These are phyloP conservation scores for Platycheirus rosarum DNA, from an alignment of 2,888 invertebrate species.

Conservation along the genomic window DNA sequence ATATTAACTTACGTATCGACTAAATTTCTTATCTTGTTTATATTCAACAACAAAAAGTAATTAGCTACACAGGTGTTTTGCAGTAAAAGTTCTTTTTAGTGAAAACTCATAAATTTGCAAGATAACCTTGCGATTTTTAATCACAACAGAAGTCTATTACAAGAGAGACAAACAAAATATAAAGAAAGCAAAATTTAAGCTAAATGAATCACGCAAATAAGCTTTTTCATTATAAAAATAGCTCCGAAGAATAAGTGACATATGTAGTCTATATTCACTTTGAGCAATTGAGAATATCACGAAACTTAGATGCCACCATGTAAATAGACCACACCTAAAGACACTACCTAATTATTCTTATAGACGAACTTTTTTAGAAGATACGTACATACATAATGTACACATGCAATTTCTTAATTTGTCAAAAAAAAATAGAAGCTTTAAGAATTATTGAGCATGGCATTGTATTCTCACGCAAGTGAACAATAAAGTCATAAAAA, in stretches of 20 bases:
- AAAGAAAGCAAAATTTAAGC: slow-evolving; percentile 6
- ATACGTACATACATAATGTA: too few relatives aligned
- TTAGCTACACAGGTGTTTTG: too few relatives aligned
- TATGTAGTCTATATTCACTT: slow-evolving; percentile 47
- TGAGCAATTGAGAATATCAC: slow-evolving; percentile 66
- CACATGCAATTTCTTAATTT: slow-evolving; percentile 33
- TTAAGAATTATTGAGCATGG: slow-evolving; percentile 8
- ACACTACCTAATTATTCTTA: slow-evolving; percentile 7
- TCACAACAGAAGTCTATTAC: slow-evolving; percentile 17
- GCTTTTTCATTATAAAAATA: slow-evolving; percentile 65
- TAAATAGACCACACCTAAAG: slow-evolving; percentile 32
- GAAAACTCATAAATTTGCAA: slow-evolving; percentile 23
- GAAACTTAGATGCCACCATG: slow-evolving; percentile 41
- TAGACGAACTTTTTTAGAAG: slow-evolving; percentile 1
- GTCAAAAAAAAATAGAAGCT: slow-evolving; percentile 29
- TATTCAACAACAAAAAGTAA: too few relatives aligned
- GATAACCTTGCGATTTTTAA: slow-evolving; percentile 36
- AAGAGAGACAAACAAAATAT: slow-evolving; percentile 12
- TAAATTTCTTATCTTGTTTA: too few relatives aligned
- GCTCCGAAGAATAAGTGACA: slow-evolving; percentile 60
- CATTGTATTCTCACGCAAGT: slow-evolving; percentile 8
- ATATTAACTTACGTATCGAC: too few relatives aligned
- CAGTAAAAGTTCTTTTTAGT: too few relatives aligned
- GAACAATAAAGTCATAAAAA: too few relatives aligned
- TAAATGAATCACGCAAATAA: slow-evolving; percentile 62